Percentiles rank a stretch among this genome's conserved stretches.
phyloP scores from a whole-genome alignment of 2,113 vertebrate species.

The Syngnathoides biaculeatus region DNA sequence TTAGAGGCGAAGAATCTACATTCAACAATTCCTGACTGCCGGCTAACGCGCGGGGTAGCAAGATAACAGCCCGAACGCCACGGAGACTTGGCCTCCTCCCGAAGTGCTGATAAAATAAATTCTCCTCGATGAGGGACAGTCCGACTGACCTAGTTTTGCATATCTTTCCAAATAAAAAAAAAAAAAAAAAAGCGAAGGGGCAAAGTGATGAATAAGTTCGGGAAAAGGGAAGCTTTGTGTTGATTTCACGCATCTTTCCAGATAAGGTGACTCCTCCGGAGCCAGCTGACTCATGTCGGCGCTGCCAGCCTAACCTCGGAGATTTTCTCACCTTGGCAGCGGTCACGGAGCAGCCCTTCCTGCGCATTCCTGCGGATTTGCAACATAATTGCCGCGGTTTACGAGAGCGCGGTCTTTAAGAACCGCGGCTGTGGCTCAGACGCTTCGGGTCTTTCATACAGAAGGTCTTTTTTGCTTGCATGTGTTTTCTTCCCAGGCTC shows the following conservation, averaged over 20 bases:
- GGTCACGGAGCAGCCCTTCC: slow-evolving; percentile 67
- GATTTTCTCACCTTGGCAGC: slow-evolving; percentile 62
- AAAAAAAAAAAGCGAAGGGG: slow-evolving; percentile 52
- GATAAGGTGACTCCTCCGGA: slow-evolving; percentile 17
- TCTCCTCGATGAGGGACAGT: slow-evolving; percentile 54
- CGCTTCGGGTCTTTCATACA: slow-evolving; percentile 23
- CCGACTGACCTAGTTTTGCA: slow-evolving; percentile 70
- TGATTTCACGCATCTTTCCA: slow-evolving; percentile 12
- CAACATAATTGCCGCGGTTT: slow-evolving; percentile 69
- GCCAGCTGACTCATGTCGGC: slow-evolving; percentile 28
- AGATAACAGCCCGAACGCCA: slow-evolving; percentile 46
- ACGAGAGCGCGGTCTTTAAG: slow-evolving; percentile 60
- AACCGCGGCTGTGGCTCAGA: slow-evolving; percentile 29
- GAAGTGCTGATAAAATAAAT: slow-evolving; percentile 61
- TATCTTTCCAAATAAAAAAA: slow-evolving; percentile 58
- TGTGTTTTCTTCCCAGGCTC: slow-evolving; percentile 21
- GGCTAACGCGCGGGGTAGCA: slow-evolving; percentile 42
- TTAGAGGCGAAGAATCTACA: slow-evolving; percentile 21
- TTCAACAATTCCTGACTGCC: slow-evolving; percentile 22
- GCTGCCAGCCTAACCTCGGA: slow-evolving; percentile 53
- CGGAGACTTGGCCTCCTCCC: slow-evolving; percentile 46
- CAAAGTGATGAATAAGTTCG: slow-evolving; percentile 18
- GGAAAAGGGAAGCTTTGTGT: slow-evolving; percentile 16
- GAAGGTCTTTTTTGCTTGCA: slow-evolving; percentile 16
- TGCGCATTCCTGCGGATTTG: slow-evolving; percentile 64